Evolutionary conservation across 2,888 invertebrate genomes (phyloP), one percentile per base, ranked within the genome.

Genomic region (Eubasilissa splendida): DNA sequence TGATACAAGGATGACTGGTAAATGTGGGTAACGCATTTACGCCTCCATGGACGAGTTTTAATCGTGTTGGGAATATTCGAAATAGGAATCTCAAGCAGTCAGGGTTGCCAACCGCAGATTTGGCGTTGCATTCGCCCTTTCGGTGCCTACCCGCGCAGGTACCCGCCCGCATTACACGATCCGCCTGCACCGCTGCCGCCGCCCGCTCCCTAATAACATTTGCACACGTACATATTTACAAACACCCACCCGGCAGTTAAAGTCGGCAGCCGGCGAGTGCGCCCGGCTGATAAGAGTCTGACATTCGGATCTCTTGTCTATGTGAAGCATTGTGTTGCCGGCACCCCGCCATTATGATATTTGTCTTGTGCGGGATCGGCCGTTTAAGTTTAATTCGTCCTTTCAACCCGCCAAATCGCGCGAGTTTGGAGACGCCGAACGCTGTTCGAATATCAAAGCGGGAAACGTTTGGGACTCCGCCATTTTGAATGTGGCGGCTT

Each of bases 251-350:
- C 31, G 63, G 31, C 33, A 33, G 63, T 22, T 63, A 63, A 22
- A 63, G 63, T 33, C 11, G 63, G 33, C 33, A 63, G 33, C 31
- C 63, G 33, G 31, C 63, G 63, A 63, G 12, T 63, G 63, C 63
- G 63, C 33, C 11, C 33, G 63, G 33, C 63, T 33, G 63, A 63
- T 63, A 63, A 63, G 63, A 63, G 42, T 63, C 31, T 33, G 63
- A 63, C 63, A 33, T 63, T 63, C 42, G 12, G 63, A 63, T 63
- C 63, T 33, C 63, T 63, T 33, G 63, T 63, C 63, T 63, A 63
- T 63, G 22, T 63, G 42, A 63, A 63, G 33, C 63, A 63, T 3
- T 33, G 63, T 42, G 42, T 42, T 5, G 42, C 42, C 42, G 7
- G 42, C 42, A 42, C 63, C 63, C 63, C 63, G 63, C 63, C n/a